Evolutionary conservation across 2,888 invertebrate genomes (phyloP).

Genomic region (Plebejus anna): DNA sequence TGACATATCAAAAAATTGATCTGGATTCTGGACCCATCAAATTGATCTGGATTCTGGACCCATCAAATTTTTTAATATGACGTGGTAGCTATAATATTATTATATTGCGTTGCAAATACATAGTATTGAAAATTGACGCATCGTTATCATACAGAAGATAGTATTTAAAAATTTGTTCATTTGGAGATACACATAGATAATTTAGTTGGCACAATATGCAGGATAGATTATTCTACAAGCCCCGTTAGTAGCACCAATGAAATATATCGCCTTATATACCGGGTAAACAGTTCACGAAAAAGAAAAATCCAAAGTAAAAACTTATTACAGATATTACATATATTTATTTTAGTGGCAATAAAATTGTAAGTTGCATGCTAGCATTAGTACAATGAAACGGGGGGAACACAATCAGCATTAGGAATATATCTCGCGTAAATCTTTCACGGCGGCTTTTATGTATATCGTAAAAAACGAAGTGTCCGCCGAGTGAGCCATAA

Average conservation of each 20-base stretch:
- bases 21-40: constrained; percentile 46
- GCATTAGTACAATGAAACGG: constrained; percentile 31
- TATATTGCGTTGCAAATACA: not conserved
- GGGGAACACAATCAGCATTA: constrained; percentile 67
- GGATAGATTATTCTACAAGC: no score
- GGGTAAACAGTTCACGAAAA: not conserved
- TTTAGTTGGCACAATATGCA: no score
- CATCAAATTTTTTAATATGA: constrained; percentile 14
- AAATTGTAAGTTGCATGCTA: constrained; percentile 26
- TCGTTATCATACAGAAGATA: not conserved
- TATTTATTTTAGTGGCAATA: constrained; percentile 22
- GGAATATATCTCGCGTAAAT: constrained; percentile 78
- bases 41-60: constrained; percentile 56
- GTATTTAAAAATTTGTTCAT: no score
- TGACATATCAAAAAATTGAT: constrained; percentile 79
- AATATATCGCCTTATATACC: no score
- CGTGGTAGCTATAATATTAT: not conserved
- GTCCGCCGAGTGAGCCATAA: constrained; percentile 69
- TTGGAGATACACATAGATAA: no score
- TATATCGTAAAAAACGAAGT: constrained; percentile 77
- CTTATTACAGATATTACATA: constrained; percentile 15
- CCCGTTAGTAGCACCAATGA: not conserved
- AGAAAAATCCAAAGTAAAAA: not conserved
- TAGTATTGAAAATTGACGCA: not conserved
- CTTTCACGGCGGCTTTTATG: constrained; percentile 76